Base-by-base conservation (phyloP, 2,797 vertebrate genomes). In the Rhynchonycteris naso region DNA sequence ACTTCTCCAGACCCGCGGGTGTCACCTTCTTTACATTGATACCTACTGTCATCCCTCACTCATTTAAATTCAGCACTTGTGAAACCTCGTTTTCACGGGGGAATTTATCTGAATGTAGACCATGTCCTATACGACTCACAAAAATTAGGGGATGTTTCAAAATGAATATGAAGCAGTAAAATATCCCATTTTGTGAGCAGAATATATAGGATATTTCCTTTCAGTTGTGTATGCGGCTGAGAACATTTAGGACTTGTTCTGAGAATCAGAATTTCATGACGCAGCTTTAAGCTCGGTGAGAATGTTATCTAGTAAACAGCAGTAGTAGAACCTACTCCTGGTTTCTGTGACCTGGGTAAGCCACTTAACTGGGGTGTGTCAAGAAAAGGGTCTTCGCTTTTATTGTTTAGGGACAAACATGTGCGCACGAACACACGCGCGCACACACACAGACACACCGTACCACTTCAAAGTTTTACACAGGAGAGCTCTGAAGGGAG, bases 61-160 rank as follows among this genome's bases (percentile, higher is more conserved):
- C 18, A 74, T 35, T 63, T 21, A 89, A 63, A 84, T n/a, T 38
- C 38, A 68, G 74, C 83, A 69, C 47, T 59, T 95, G 6, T 38
- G 56, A 83, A 84, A 74, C 11, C 18, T 68, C 78, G 16, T 63
- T 83, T 66, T 84, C 80, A 54, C 52, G 65, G 26, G 22, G 5
- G 15, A 47, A 78, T 66, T 88, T 71, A 24, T 66, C 83, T 90
- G 82, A 86, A 86, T 35, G 12, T 47, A 95, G 88, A 69, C 33
- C 28, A 52, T 47, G 8, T 24, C 86, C 71, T 87, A 33, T 43
- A 43, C 43, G 43, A 7, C 43, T 43, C 43, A 43, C 43, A 43
- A 43, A 43, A 43, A 43, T 43, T 43, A 43, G 43, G 43, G 43
- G 43, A 43, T 43, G 43, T 43, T 43, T 43, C 8, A 43, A 43